Evolutionary conservation across 2,797 vertebrate genomes (phyloP), one percentile per base, ranked within the genome.

Genomic region (Emys orbicularis): DNA sequence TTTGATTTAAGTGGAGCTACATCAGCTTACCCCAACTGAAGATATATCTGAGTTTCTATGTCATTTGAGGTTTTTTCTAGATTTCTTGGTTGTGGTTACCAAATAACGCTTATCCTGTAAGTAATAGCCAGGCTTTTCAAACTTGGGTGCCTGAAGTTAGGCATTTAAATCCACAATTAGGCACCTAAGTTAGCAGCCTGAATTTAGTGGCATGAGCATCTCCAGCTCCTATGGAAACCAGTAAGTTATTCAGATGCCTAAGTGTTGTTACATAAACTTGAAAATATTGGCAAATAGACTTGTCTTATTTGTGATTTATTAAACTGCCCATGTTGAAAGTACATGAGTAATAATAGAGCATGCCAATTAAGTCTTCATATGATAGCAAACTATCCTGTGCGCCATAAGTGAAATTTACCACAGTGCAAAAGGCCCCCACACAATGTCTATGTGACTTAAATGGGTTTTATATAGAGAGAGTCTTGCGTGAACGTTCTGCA

Each of bases 131-230:
- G 81, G 68, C 2, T 16, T 68, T 84, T 94, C 53, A 77, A 5
- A 88, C 83, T 47, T 72, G 74, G 37, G 89, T 83, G 44, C 34
- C 53, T 90, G 41, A 93, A 95, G 79, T 50, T 23, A 61, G 12
- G 8, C 0, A 0, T 34, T 3, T 31, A 81, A 94, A 92, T 88
- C n/a, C 23, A 37, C 81, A 89, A 47, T 79, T 2, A 6, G 53
- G 53, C 53, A 54, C 53, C 53, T 54, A 54, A 54, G 53, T 54
- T 54, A 54, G 53, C 53, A 25, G 21, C 53, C 53, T 25, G 53
- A 54, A 54, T 54, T 23, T 54, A 54, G 21, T 9, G 53, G 8
- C 53, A 25, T 23, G 21, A 54, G 8, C 53, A 54, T 54, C 53
- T 23, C 53, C 53, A 54, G 53, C 53, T 54, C 9, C 53, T 54